phyloP scores from a whole-genome alignment of 2,113 vertebrate species.

The Urocitellus parryii region DNA sequence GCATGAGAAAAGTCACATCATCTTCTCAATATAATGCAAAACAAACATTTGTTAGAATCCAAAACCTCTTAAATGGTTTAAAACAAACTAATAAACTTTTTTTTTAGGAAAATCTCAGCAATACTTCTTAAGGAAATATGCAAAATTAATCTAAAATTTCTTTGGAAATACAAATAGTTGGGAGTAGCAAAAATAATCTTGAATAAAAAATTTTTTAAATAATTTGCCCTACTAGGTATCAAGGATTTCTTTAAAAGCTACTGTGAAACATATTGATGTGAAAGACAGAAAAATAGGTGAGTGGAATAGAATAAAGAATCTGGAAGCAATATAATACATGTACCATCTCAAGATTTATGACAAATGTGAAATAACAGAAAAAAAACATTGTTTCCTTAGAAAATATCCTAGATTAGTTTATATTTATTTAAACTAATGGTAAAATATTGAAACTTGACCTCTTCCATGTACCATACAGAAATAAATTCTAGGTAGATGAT shows the following conservation, averaged over 20 bases:
- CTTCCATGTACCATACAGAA: background rate
- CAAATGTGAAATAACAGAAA: background rate
- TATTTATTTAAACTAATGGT: background rate
- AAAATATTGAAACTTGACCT: background rate
- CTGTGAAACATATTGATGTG: background rate
- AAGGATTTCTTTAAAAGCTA: background rate
- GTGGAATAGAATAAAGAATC: background rate
- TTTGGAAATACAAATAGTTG: constrained; percentile 41
- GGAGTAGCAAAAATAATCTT: constrained; percentile 34
- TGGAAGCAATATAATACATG: background rate
- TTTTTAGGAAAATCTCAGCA: constrained; percentile 15
- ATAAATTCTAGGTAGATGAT: background rate
- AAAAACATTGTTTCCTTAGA: background rate
- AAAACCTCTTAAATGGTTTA: background rate
- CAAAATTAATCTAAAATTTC: constrained; percentile 41
- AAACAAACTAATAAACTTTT: background rate
- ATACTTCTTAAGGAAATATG: background rate
- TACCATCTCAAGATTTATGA: background rate
- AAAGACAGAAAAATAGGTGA: background rate
- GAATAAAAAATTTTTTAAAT: background rate
- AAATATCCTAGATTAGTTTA: background rate
- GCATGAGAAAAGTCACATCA: background rate
- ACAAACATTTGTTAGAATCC: constrained; percentile 10
- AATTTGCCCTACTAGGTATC: background rate
- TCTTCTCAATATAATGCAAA: background rate